Evolutionary conservation across 2,888 invertebrate species (phyloP), one percentile per base, ranked within the genome.

Genomic region (Drosophila mayaguana): DNA sequence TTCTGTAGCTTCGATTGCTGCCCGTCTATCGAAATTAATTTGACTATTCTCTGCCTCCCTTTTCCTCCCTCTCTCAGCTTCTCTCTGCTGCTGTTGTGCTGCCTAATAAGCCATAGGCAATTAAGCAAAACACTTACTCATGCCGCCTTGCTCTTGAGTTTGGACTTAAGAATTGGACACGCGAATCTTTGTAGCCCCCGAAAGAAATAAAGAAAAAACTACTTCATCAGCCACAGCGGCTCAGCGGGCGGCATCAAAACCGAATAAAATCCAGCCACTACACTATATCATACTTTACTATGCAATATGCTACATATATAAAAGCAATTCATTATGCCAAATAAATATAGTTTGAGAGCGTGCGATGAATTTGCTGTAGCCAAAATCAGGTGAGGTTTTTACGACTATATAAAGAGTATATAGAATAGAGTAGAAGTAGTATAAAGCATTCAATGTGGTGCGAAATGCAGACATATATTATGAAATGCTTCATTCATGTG

Each of bases 81-180:
- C 28, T 28, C 28, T 28, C 20, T 12, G 36, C 54, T 38, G 28
- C 12, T 65, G 67, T 69, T 72, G 70, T 72, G 88, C 72, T 81
- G 89, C 88, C 86, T 86, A 88, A 87, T 87, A 88, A 86, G 89
- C 86, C 88, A 88, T 90, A 88, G 90, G 86, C 86, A 87, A 87
- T 87, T 87, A 87, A 87, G 90, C 88, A 88, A 87, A 87, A 89
- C 88, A 89, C 88, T 84, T 83, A 88, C 86, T 85, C 86, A 88
- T 89, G 90, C 89, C 72, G 84, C 76, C 80, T 66, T 64, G 54
- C 54, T 65, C 72, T 48, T 40, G 54, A 54, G 68, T 70, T 51
- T 43, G 53, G 63, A 45, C 53, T 55, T 48, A 28, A 40, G 59
- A 75, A 78, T 78, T 80, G 80, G 78, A 78, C 78, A 78, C 78